Conservation (phyloP, 2,888 invertebrate species). For the Aphodius granarius region DNA sequence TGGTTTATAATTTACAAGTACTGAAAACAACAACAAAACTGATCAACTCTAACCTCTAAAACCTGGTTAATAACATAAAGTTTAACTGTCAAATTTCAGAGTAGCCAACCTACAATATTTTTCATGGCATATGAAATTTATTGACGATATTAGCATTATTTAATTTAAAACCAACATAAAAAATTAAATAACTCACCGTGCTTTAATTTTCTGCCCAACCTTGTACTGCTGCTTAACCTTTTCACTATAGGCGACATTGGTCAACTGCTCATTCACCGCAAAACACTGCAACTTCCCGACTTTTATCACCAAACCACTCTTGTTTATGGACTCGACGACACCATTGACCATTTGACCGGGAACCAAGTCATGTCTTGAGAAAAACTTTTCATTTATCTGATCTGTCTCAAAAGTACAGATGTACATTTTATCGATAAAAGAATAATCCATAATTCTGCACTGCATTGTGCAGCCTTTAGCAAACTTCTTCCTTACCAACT, state of each 20-base stretch:
- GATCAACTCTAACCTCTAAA: too few relatives aligned
- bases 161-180: background rate
- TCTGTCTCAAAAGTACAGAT: slow-evolving; percentile 66
- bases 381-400: slow-evolving; percentile 60
- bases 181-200: slow-evolving; percentile 49
- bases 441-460: slow-evolving; percentile 66
- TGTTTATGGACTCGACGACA: slow-evolving; percentile 54
- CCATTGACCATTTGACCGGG: slow-evolving; percentile 62
- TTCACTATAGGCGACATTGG: slow-evolving; percentile 53
- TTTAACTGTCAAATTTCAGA: too few relatives aligned
- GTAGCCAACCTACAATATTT: too few relatives aligned
- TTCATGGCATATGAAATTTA: background rate
- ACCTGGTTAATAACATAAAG: too few relatives aligned
- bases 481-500: slow-evolving; percentile 56
- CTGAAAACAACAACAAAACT: too few relatives aligned
- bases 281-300: slow-evolving; percentile 61
- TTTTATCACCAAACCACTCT: slow-evolving; percentile 55
- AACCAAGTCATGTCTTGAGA: slow-evolving; percentile 56
- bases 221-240: slow-evolving; percentile 58
- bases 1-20: background rate
- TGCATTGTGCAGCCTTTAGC: slow-evolving; percentile 54
- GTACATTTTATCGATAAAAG: slow-evolving; percentile 66
- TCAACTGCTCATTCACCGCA: slow-evolving; percentile 62
- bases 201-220: slow-evolving; percentile 60
- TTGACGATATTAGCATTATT: background rate